These are phyloP conservation scores for Tiliqua scincoides DNA, from an alignment of 2,113 vertebrate species.

Conservation along the genomic window DNA sequence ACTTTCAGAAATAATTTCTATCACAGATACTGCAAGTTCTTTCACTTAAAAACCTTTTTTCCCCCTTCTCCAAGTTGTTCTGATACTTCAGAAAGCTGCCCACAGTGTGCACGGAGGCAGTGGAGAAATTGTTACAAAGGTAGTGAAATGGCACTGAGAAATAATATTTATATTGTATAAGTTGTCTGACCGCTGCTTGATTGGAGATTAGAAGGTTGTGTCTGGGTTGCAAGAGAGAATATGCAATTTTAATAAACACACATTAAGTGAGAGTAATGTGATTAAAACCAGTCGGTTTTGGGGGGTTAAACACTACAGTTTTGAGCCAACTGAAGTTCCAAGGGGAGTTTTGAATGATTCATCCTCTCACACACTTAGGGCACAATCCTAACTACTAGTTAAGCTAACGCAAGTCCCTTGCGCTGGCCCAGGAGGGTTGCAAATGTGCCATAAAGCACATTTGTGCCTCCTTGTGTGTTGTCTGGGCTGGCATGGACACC, in stretches of 20 bases:
- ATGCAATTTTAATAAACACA: not conserved
- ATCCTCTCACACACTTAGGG: not conserved
- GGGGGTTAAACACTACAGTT: not conserved
- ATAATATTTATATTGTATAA: not conserved
- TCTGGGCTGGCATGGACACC: no score
- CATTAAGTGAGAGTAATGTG: not conserved
- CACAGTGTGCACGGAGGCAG: not conserved
- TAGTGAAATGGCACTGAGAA: not conserved
- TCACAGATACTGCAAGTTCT: not conserved
- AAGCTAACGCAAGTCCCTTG: no score
- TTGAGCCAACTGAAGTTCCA: constrained; percentile 12
- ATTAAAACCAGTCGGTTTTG: constrained; percentile 17
- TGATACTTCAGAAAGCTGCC: not conserved
- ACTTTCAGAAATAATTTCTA: not conserved
- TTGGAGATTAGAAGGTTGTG: not conserved
- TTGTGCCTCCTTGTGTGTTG: no score
- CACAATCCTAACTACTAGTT: no score
- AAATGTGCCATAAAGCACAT: no score
- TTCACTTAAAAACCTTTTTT: not conserved
- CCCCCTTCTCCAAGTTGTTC: not conserved
- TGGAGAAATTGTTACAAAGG: not conserved
- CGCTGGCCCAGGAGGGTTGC: no score
- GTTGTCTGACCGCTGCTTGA: not conserved
- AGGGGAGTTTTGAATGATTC: not conserved
- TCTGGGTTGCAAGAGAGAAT: not conserved